Conservation (phyloP, 1,140 invertebrate genomes). For the Camponotus vicinus region DNA sequence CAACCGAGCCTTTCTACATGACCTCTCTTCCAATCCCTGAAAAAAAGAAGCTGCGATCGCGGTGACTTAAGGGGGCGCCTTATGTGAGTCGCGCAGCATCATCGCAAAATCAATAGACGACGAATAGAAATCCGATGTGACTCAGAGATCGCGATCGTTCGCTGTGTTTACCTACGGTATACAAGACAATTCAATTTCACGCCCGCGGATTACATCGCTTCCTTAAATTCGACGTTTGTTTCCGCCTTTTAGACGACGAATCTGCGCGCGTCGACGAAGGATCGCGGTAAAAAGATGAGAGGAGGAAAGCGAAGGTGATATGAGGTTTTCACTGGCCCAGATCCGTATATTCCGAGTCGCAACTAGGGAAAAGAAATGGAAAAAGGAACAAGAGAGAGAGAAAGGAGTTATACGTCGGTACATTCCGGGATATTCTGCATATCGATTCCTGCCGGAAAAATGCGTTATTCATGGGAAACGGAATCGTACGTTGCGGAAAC, state of each 20-base stretch:
- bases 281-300: not conserved
- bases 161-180: conserved; percentile 22
- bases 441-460: conserved; percentile 74
- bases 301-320: not conserved
- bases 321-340: conserved; percentile 68
- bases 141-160: conserved; percentile 2
- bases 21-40: conserved; percentile 45
- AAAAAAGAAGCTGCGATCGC: conserved; percentile 60
- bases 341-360: conserved; percentile 46
- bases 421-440: conserved; percentile 72
- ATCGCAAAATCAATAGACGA: conserved; percentile 29
- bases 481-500: conserved; percentile 72
- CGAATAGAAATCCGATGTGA: conserved; percentile 26
- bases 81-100: not conserved
- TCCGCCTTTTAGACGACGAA: conserved; percentile 34
- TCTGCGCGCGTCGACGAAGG: not conserved
- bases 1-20: conserved; percentile 42
- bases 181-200: conserved; percentile 67
- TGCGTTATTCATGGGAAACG: conserved; percentile 75
- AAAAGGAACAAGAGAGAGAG: not conserved
- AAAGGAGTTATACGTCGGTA: conserved; percentile 53
- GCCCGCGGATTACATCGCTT: conserved; percentile 2
- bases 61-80: not conserved
- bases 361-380: conserved; percentile 13
- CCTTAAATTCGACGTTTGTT: not conserved